A percentile compares a stretch with the other conserved stretches of the same genome.
These are phyloP conservation scores for Brachylomia viminalis DNA, from an alignment of 2,888 invertebrate species.

Conservation along the genomic window DNA sequence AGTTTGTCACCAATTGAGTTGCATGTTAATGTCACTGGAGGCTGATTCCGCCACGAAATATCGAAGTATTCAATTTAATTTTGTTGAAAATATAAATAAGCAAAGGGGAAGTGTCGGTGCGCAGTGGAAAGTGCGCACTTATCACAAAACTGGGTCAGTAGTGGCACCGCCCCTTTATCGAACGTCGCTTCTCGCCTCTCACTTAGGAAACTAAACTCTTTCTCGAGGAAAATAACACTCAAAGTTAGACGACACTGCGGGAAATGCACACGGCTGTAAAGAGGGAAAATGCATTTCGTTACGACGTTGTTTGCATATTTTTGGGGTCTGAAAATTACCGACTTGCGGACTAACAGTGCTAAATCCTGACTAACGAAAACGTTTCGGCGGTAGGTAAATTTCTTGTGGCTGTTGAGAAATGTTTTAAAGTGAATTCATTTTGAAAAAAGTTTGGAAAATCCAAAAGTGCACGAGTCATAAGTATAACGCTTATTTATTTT, in stretches of 20 bases:
- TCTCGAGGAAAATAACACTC: conserved; percentile 75
- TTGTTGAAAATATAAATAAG: conserved; percentile 82
- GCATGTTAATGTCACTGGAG: conserved; percentile 10
- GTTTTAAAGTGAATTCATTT: conserved; percentile 3
- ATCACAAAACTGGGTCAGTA: conserved; percentile 89
- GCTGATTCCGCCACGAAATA: conserved; percentile 39
- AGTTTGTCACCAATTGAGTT: conserved; percentile 1
- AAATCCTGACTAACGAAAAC: conserved; percentile 27
- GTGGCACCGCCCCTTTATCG: conserved; percentile 90
- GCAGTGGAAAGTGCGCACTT: conserved; percentile 89
- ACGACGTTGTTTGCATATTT: conserved; percentile 79
- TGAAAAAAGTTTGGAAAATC: too few relatives aligned
- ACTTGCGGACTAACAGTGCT: conserved; percentile 42
- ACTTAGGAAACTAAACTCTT: conserved; percentile 82
- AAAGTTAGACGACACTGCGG: conserved; percentile 70
- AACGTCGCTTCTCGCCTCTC: conserved; percentile 77
- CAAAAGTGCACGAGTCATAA: too few relatives aligned
- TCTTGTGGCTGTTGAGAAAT: not conserved
- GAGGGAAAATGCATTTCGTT: conserved; percentile 81
- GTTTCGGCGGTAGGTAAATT: not conserved
- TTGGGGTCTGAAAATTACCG: conserved; percentile 67
- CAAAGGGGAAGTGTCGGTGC: conserved; percentile 86
- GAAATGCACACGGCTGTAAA: conserved; percentile 77
- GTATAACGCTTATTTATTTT: too few relatives aligned
- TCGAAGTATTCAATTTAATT: conserved; percentile 69